These are phyloP conservation scores for Odontesthes bonariensis DNA, from an alignment of 2,113 vertebrate genomes.

Conservation along the genomic window DNA sequence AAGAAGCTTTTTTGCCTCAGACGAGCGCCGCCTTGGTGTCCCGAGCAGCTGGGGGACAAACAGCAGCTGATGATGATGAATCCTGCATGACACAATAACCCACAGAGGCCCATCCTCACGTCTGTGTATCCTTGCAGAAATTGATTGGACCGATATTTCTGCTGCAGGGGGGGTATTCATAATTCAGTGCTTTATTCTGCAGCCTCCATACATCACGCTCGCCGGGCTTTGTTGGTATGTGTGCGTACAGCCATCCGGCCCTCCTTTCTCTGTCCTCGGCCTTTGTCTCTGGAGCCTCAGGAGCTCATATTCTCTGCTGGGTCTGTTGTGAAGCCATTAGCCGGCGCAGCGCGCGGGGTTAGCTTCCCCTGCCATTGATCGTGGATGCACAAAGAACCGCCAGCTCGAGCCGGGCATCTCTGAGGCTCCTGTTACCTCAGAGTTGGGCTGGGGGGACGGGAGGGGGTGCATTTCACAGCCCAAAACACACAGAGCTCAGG, in stretches of 20 bases:
- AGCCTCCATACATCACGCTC: conserved; percentile 16
- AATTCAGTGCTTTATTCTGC: conserved; percentile 39
- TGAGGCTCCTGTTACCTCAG: conserved; percentile 31
- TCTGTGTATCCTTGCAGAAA: conserved; percentile 46
- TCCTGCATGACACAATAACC: conserved; percentile 10
- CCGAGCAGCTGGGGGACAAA: conserved; percentile 20
- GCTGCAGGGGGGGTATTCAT: conserved; percentile 28
- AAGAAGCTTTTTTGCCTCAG: no score
- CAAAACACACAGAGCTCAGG: conserved; percentile 16
- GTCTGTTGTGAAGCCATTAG: conserved; percentile 55
- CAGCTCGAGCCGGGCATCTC: conserved; percentile 18
- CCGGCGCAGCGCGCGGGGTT: conserved; percentile 12
- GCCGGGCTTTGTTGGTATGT: conserved; percentile 25
- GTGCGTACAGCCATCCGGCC: conserved; percentile 3
- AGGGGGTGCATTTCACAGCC: conserved; percentile 13
- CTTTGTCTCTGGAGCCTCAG: conserved; percentile 26
- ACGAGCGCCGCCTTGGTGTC: no score
- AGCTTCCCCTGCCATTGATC: conserved; percentile 47
- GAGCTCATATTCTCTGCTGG: conserved; percentile 43
- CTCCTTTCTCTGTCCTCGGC: conserved; percentile 23
- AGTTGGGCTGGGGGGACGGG: background rate
- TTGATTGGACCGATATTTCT: conserved; percentile 51
- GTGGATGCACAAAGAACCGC: conserved; percentile 20
- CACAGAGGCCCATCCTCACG: conserved; percentile 8
- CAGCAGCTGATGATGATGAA: conserved; percentile 46